A percentile compares a stretch with the other conserved stretches of the same genome.
Conservation (phyloP, 2,888 invertebrate genomes). For the Leptopilina syphax region DNA sequence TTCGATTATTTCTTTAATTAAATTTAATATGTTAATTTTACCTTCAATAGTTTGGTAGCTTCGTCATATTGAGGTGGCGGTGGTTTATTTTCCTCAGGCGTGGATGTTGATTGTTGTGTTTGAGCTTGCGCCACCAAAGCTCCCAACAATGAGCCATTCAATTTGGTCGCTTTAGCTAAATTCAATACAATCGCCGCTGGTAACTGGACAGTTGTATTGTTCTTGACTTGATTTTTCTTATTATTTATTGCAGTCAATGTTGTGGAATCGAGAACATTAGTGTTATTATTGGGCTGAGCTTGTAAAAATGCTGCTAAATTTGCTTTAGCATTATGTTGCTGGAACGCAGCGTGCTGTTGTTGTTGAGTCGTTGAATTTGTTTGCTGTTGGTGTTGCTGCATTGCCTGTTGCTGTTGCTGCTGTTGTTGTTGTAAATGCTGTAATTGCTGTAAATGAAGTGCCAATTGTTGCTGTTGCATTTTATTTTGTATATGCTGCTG, state of each 20-base stretch:
- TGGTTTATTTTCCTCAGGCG: slow-evolving; percentile 76
- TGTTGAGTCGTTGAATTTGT: slow-evolving; percentile 66
- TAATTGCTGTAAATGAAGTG: slow-evolving; percentile 80
- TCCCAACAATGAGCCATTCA: slow-evolving; percentile 72
- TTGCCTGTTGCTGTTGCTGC: slow-evolving; percentile 80
- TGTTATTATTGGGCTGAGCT: slow-evolving; percentile 70
- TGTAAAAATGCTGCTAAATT: slow-evolving; percentile 78
- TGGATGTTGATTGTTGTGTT: slow-evolving; percentile 67
- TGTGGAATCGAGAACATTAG: slow-evolving; percentile 71
- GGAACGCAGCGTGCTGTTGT: slow-evolving; percentile 70
- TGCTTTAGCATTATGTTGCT: slow-evolving; percentile 77
- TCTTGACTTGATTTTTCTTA: slow-evolving; percentile 74
- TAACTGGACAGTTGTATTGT: slow-evolving; percentile 71
- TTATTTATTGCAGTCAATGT: slow-evolving; percentile 74
- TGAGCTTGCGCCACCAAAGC: slow-evolving; percentile 74
- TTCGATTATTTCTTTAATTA: slow-evolving; percentile 21
- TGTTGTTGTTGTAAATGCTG: slow-evolving; percentile 81
- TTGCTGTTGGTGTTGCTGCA: slow-evolving; percentile 78
- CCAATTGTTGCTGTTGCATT: slow-evolving; percentile 81
- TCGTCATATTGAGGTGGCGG: slow-evolving; percentile 85
- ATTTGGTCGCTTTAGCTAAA: slow-evolving; percentile 71
- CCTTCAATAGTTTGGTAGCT: slow-evolving; percentile 81
- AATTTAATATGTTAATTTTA: slow-evolving; percentile 58
- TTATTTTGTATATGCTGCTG: slow-evolving; percentile 86
- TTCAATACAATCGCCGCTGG: slow-evolving; percentile 74